A percentile compares a stretch with the other conserved stretches of the same genome.
Conservation (phyloP, 2,888 invertebrate genomes). For the Chloroclysta siterata region DNA sequence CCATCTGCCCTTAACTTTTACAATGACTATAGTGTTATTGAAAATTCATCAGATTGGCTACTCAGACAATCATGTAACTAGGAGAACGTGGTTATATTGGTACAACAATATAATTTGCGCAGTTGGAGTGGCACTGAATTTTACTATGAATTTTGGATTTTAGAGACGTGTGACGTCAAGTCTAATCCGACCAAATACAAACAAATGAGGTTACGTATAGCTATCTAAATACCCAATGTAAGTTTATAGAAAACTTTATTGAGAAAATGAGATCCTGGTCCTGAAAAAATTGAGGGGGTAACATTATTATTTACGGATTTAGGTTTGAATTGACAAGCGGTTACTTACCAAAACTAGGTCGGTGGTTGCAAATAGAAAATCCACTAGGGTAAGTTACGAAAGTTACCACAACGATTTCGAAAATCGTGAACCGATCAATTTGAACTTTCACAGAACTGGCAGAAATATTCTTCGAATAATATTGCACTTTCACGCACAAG, state of each 20-base stretch:
- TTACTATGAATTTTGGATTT: slow-evolving; percentile 26
- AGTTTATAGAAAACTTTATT: background rate
- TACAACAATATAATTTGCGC: slow-evolving; percentile 14
- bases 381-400: slow-evolving; percentile 6
- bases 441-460: slow-evolving; percentile 5
- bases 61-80: background rate
- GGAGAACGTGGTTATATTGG: background rate
- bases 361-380: slow-evolving; percentile 11
- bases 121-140: slow-evolving; percentile 1
- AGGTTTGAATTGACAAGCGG: slow-evolving; percentile 17
- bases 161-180: slow-evolving; percentile 31
- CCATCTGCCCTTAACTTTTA: too few relatives aligned
- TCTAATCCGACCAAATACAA: slow-evolving; percentile 18
- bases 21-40: too few relatives aligned
- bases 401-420: slow-evolving; percentile 6
- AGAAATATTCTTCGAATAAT: background rate
- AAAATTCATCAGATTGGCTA: too few relatives aligned
- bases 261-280: background rate
- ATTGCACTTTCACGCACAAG: too few relatives aligned
- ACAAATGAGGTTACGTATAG: slow-evolving; percentile 13
- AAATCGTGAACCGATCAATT: slow-evolving; percentile 2
- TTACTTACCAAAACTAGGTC: slow-evolving; percentile 13
- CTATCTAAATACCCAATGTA: background rate
- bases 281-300: background rate
- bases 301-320: background rate